phyloP scores from a whole-genome alignment of 2,888 invertebrate species.

The Camponotus fellah region DNA sequence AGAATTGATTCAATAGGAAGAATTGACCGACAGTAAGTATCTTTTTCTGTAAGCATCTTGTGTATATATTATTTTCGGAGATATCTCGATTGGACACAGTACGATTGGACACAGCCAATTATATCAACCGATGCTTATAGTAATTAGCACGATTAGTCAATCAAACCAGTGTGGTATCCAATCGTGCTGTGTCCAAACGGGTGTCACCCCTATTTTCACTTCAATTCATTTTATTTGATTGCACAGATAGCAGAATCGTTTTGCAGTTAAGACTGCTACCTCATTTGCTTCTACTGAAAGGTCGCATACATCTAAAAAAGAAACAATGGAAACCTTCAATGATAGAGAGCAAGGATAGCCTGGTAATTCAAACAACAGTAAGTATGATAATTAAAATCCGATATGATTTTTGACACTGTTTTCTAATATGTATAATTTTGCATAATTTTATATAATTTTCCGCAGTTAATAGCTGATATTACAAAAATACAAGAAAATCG shows the following conservation, averaged over 20 bases:
- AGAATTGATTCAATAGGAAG: not conserved
- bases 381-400: slow-evolving; percentile 11
- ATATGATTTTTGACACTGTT: not conserved
- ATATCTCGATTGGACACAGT: too few species aligned
- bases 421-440: not conserved
- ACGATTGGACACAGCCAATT: too few species aligned
- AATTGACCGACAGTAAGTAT: not conserved
- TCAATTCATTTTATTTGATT: not conserved
- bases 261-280: not conserved
- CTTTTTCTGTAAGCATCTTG: not conserved
- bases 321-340: slow-evolving; percentile 11
- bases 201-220: not conserved
- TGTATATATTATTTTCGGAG: not conserved
- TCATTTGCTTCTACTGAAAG: not conserved
- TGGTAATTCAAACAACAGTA: slow-evolving; percentile 18
- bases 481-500: slow-evolving; percentile 3
- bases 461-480: slow-evolving; percentile 27
- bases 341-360: slow-evolving; percentile 6
- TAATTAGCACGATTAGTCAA: too few species aligned
- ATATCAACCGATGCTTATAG: too few species aligned
- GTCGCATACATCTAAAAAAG: not conserved
- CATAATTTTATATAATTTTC: not conserved
- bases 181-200: too few species aligned
- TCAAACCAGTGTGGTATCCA: too few species aligned
- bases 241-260: slow-evolving; percentile 10